A percentile compares a stretch with the other conserved stretches of the same genome.
Conservation (phyloP, 2,888 invertebrate species). For the Drosophila mayaguana region DNA sequence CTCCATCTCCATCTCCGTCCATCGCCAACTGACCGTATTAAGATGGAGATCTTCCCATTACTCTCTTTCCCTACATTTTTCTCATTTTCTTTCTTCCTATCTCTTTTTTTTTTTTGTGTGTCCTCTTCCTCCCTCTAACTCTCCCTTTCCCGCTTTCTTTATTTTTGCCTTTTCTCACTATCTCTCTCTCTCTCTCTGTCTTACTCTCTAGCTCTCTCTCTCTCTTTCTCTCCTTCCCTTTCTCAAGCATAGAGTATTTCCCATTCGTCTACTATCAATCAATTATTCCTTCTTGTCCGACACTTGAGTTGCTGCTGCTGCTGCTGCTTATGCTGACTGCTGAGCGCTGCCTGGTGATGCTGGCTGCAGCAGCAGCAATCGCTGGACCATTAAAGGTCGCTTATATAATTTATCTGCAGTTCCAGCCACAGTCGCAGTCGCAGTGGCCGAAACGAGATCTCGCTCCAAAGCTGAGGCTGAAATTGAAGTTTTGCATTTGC, state of each 20-base stretch:
- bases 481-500: constrained; percentile 32
- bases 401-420: constrained; percentile 72
- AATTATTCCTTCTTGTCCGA: constrained; percentile 21
- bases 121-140: background rate
- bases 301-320: constrained; percentile 22
- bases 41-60: too few species aligned
- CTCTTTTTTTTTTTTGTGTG: background rate
- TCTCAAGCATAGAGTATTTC: constrained; percentile 21
- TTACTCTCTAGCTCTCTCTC: too few species aligned
- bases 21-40: too few species aligned
- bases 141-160: background rate
- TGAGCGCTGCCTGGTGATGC: constrained; percentile 32
- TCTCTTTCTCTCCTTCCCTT: background rate
- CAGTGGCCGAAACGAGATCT: constrained; percentile 33
- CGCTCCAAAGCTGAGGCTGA: constrained; percentile 21
- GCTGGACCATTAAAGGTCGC: constrained; percentile 84
- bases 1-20: too few species aligned
- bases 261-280: constrained; percentile 1
- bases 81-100: background rate
- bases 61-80: too few species aligned
- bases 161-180: background rate
- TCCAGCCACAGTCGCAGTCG: constrained; percentile 43
- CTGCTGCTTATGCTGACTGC: constrained; percentile 13
- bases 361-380: constrained; percentile 59
- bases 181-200: background rate